Percentiles rank a stretch among this genome's conserved stretches.
Conservation (phyloP, 1,140 invertebrate species). For the Brachionus plicatilis region DNA sequence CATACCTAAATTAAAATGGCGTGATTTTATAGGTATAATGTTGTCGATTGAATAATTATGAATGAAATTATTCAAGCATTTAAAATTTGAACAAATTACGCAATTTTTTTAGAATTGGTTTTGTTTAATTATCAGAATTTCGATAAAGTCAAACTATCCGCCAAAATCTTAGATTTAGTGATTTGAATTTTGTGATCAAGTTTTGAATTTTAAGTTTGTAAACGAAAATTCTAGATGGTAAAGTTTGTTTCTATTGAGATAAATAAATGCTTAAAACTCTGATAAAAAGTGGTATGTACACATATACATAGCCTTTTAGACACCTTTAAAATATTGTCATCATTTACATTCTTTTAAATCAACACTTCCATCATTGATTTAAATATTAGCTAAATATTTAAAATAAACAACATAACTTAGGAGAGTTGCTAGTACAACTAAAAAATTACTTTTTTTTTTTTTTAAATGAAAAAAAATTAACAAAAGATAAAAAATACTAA, state of each 20-base stretch:
- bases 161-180: background rate
- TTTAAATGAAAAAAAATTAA: background rate
- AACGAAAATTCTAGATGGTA: slow-evolving; percentile 11
- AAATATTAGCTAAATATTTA: background rate
- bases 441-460: background rate
- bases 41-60: background rate
- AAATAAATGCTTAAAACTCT: background rate
- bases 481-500: background rate
- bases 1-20: background rate
- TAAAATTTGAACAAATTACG: background rate
- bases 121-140: background rate
- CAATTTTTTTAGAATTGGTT: background rate
- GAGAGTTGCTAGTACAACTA: background rate
- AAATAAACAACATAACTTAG: background rate
- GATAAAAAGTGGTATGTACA: background rate
- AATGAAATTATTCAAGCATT: slow-evolving; percentile 9
- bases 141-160: slow-evolving; percentile 24
- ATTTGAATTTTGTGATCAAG: background rate
- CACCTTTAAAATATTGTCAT: background rate
- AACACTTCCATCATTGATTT: background rate
- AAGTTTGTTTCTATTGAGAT: background rate
- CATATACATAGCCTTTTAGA: background rate
- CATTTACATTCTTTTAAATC: background rate
- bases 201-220: background rate
- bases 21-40: slow-evolving; percentile 10